Base-by-base conservation (phyloP, 2,113 vertebrate genomes). In the Zosterops borbonicus region DNA sequence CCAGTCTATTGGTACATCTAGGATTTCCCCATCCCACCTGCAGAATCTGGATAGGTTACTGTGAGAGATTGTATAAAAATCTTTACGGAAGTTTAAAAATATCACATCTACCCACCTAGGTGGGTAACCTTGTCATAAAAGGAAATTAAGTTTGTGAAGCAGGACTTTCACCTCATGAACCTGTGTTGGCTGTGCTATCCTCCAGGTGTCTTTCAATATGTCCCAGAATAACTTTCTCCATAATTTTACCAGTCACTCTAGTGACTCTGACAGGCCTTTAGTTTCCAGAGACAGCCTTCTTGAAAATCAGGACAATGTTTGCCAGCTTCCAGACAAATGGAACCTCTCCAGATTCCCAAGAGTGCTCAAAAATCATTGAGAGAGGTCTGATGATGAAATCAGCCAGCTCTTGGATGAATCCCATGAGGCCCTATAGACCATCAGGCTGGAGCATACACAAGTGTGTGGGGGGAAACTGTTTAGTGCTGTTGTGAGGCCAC, bases 1-100 rank as follows among this genome's bases (percentile, higher is more conserved):
- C 25, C 37, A 59, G 23, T 12, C 33, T 39, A 9, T 33, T 33
- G 0, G 0, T 28, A 31, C 18, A 58, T 13, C 14, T 9, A 16
- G 33, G 15, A 25, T 8, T 44, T 22, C 27, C 15, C 37, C 12
- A 52, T 44, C 12, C 44, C 39, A 82, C 12, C 4, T 44, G 15
- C 37, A 67, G 33, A 67, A 81, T 46, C 37, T 10, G 2, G 15
- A 58, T 0, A 59, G 44, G 33, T n/a, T 59, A 44, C 46, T 29
- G 19, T 46, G 33, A 74, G 35, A 75, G 14, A 81, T 4, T 14
- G 9, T 35, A 76, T 12, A 7, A 15, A 53, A 76, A 83, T 46
- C 39, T 55, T 60, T n/a, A 62, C 24, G 31, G 16, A 60, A 35
- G 47, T 68, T 20, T 60, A 47, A 75, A 59, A 53, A 19, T 52